Evolutionary conservation across 2,797 vertebrate species (phyloP), one percentile per base, ranked within the genome.

Genomic region (Ibycter americanus): DNA sequence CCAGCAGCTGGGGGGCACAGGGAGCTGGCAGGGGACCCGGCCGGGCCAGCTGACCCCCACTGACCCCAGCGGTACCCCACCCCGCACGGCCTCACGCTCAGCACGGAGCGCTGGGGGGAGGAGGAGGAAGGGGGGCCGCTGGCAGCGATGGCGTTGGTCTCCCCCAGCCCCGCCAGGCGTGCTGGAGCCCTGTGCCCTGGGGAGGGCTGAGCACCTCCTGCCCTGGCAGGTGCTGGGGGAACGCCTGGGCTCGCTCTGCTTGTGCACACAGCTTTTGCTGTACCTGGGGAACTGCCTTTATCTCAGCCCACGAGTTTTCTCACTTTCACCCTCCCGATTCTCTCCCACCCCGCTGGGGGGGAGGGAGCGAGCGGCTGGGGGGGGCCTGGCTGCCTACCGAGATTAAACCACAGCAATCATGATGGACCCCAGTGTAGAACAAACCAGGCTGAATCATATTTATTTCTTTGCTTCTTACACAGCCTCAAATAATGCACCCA

Each of bases 261-360:
- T 49, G 49, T 2, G 2, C 34, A 20, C 4, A 2, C 29, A 61
- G 61, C 51, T 78, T 16, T 65, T 58, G 47, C 89, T 89, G 58
- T 49, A 62, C 34, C 63, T 32, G 17, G 12, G 29, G 13, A 77
- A 49, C 29, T 29, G 56, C 14, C 65, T 61, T 49, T 29, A 58
- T 12, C 29, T 84, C 56, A 71, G 40, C 26, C 7, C 34, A 44
- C 0, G 0, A 1, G 2, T 54, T 83, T 40, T 62, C 0, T 0
- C 13, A 55, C 34, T 42, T 79, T 70, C 8, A 40, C 66, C 32
- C 38, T 49, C 38, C 36, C 3, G 1, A 34, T 38, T 78, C 42
- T 77, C 22, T 29, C 38, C 31, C 14, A 31, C 3, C 17, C 8
- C 34, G 11, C 3, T 8, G 9, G 1, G 6, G 23, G 8, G 49